Evolutionary conservation across 2,797 vertebrate species (phyloP).

Genomic region (Sarcophilus harrisii): DNA sequence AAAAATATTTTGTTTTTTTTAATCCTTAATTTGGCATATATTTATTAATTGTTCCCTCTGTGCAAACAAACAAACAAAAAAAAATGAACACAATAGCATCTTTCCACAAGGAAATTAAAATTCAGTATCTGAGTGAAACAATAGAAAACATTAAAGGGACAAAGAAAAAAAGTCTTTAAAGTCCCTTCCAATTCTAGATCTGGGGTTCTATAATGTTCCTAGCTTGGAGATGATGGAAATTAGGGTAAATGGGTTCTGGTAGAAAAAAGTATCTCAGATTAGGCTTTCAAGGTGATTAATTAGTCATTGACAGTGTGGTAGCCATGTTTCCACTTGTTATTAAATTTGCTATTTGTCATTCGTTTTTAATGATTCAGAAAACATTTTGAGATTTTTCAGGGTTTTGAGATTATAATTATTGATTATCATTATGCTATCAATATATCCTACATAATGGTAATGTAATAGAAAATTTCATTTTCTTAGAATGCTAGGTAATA

Average conservation of each 20-base stretch:
- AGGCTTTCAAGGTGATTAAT: background rate
- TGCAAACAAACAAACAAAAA: background rate
- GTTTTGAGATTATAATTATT: background rate
- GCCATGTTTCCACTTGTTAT: background rate
- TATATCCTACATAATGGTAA: no score
- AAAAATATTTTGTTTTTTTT: background rate
- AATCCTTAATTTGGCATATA: conserved; percentile 36
- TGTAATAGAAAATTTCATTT: background rate
- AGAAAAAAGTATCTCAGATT: background rate
- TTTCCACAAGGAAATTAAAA: background rate
- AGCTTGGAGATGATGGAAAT: background rate
- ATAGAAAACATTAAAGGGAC: background rate
- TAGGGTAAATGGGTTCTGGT: background rate
- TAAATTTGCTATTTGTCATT: background rate
- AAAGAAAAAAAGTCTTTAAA: background rate
- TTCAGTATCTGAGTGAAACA: background rate
- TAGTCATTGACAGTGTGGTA: background rate
- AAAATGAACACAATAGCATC: background rate
- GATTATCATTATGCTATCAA: no score
- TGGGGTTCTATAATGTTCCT: background rate
- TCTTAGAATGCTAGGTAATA: background rate
- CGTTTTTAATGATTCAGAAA: background rate
- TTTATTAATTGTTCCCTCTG: background rate
- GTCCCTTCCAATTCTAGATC: background rate
- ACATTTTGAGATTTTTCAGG: background rate